Percentiles rank a stretch among this genome's conserved stretches.
Conservation (phyloP, 2,113 vertebrate genomes). For the Trinectes maculatus region DNA sequence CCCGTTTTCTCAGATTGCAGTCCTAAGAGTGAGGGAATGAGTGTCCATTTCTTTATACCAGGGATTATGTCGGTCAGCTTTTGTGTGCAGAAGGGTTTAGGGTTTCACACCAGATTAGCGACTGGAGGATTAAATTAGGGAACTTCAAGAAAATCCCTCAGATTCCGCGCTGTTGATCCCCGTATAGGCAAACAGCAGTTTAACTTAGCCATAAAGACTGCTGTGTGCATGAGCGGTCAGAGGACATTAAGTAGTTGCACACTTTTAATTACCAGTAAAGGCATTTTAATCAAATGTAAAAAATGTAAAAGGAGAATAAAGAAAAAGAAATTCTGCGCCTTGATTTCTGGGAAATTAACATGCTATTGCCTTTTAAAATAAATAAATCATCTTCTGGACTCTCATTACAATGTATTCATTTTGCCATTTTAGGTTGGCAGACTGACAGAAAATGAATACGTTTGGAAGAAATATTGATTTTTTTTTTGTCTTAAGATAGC, state of each 20-base stretch:
- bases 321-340: not conserved
- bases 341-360: not conserved
- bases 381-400: not conserved
- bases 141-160: slow-evolving; percentile 77
- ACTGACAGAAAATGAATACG: slow-evolving; percentile 23
- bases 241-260: slow-evolving; percentile 48
- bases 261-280: slow-evolving; percentile 49
- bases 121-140: slow-evolving; percentile 79
- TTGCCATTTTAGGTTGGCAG: slow-evolving; percentile 6
- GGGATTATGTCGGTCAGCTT: slow-evolving; percentile 74
- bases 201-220: slow-evolving; percentile 39
- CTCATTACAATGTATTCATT: not conserved
- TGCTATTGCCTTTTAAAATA: not conserved
- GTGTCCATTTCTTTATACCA: slow-evolving; percentile 51
- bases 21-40: slow-evolving; percentile 47
- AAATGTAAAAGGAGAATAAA: not conserved
- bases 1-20: slow-evolving; percentile 22
- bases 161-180: slow-evolving; percentile 64
- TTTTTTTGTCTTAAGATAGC: slow-evolving; percentile 19
- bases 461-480: slow-evolving; percentile 21
- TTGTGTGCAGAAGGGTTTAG: slow-evolving; percentile 76
- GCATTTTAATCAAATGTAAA: slow-evolving; percentile 9
- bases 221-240: slow-evolving; percentile 39
- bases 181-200: slow-evolving; percentile 64
- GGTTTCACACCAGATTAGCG: slow-evolving; percentile 80